These are phyloP conservation scores for Rhinophrynus dorsalis DNA, from an alignment of 2,797 vertebrate genomes.

Conservation along the genomic window DNA sequence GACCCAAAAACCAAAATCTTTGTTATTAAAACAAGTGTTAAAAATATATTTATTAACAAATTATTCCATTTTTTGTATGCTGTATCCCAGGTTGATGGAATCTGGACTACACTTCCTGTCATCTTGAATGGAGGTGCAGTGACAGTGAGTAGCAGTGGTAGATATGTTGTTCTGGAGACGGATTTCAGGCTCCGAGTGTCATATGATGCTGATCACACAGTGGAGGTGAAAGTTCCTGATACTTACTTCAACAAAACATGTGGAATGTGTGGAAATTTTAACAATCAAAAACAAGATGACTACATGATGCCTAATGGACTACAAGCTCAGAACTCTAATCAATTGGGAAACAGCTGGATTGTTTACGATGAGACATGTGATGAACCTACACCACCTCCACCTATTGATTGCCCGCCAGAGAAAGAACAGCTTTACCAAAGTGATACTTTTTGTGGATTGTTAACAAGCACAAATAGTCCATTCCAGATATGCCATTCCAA, in stretches of 20 bases:
- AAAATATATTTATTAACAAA: no score
- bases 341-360: slow-evolving; percentile 65
- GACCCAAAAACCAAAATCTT: no score
- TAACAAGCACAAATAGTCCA: slow-evolving; percentile 63
- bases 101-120: slow-evolving; percentile 73
- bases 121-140: slow-evolving; percentile 52
- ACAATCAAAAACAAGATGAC: slow-evolving; percentile 63
- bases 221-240: slow-evolving; percentile 63
- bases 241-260: slow-evolving; percentile 66
- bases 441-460: slow-evolving; percentile 65
- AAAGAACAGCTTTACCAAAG: slow-evolving; percentile 60
- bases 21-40: no score
- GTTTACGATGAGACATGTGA: slow-evolving; percentile 34
- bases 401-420: slow-evolving; percentile 60
- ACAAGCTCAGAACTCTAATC: slow-evolving; percentile 40
- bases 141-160: slow-evolving; percentile 56
- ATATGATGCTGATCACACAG: slow-evolving; percentile 60
- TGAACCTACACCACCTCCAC: slow-evolving; percentile 49
- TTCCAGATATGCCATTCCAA: slow-evolving; percentile 66
- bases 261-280: slow-evolving; percentile 78
- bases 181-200: slow-evolving; percentile 65
- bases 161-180: slow-evolving; percentile 60
- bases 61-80: no score
- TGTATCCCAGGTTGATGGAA: slow-evolving; percentile 69
- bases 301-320: slow-evolving; percentile 55